Conservation (phyloP, 2,113 vertebrate genomes). For the Gavialis gangeticus region DNA sequence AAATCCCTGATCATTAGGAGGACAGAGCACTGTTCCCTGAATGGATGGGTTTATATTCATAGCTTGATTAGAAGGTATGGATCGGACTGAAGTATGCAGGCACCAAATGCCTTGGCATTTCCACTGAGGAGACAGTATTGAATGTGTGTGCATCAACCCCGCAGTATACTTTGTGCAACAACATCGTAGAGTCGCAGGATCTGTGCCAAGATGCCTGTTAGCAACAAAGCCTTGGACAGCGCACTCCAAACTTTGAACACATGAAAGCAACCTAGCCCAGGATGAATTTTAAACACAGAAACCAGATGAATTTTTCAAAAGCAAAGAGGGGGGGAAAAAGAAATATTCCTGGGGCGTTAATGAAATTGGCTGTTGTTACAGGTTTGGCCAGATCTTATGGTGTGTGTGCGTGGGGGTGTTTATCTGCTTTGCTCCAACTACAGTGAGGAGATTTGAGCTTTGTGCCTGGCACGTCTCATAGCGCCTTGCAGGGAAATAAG, state of each 20-base stretch:
- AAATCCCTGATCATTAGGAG: background rate
- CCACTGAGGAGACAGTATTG: background rate
- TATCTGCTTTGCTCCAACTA: slow-evolving; percentile 37
- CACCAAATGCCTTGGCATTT: slow-evolving; percentile 15
- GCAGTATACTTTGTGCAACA: background rate
- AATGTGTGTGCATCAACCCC: slow-evolving; percentile 5
- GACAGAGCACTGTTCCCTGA: background rate
- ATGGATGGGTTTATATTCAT: slow-evolving; percentile 14
- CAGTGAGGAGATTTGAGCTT: background rate
- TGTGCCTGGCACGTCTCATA: slow-evolving; percentile 3
- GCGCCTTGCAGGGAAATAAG: background rate
- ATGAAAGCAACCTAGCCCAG: slow-evolving; percentile 24
- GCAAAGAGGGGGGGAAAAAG: slow-evolving; percentile 13
- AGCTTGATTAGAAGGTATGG: background rate
- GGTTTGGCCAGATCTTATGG: slow-evolving; percentile 49
- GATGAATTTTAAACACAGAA: slow-evolving; percentile 55
- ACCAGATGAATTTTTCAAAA: slow-evolving; percentile 34
- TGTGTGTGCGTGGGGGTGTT: background rate
- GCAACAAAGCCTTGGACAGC: background rate
- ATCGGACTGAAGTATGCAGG: background rate
- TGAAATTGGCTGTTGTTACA: slow-evolving; percentile 48
- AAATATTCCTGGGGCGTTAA: slow-evolving; percentile 45
- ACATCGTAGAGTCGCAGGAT: background rate
- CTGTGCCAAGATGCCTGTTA: slow-evolving; percentile 38
- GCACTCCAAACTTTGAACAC: background rate